Percentiles rank a stretch among this genome's conserved stretches.
Conservation (phyloP, 2,797 vertebrate genomes). For the Gastrophryne carolinensis region DNA sequence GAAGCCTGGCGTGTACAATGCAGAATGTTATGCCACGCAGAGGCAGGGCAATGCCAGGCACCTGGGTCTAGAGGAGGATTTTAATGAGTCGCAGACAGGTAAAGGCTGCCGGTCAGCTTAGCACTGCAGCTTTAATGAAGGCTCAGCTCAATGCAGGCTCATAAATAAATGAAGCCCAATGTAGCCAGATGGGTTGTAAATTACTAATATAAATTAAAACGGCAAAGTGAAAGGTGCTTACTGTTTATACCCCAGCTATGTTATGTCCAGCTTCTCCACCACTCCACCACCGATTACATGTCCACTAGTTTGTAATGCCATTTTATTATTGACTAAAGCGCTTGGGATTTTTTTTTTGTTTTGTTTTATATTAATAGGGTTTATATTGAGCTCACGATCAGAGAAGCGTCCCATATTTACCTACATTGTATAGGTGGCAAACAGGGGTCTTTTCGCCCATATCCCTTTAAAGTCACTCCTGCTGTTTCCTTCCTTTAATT, state of each 20-base stretch:
- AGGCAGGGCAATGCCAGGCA: too few relatives aligned
- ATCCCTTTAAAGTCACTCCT: slow-evolving; percentile 3
- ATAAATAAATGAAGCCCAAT: slow-evolving; percentile 57
- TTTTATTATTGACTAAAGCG: too few relatives aligned
- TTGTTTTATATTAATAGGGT: too few relatives aligned
- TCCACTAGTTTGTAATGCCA: not conserved
- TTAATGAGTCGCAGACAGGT: slow-evolving; percentile 5
- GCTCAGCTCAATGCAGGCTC: slow-evolving; percentile 6
- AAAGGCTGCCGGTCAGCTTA: slow-evolving; percentile 3
- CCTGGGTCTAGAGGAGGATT: not conserved
- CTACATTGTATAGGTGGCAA: too few relatives aligned
- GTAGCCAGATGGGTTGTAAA: slow-evolving; percentile 54
- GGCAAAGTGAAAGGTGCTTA: not conserved
- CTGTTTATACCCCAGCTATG: slow-evolving; percentile 23
- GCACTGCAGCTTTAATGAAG: not conserved
- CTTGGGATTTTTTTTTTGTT: too few relatives aligned
- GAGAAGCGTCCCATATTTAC: too few relatives aligned
- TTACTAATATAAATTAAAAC: slow-evolving; percentile 54
- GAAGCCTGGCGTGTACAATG: too few relatives aligned
- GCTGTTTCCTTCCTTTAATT: slow-evolving; percentile 60
- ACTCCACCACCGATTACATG: slow-evolving; percentile 34
- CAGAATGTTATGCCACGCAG: too few relatives aligned
- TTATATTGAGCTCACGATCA: too few relatives aligned
- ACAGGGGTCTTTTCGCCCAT: too few relatives aligned
- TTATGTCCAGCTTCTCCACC: slow-evolving; percentile 25